Conservation (phyloP, 2,888 invertebrate genomes). For the Abrostola triplasia region DNA sequence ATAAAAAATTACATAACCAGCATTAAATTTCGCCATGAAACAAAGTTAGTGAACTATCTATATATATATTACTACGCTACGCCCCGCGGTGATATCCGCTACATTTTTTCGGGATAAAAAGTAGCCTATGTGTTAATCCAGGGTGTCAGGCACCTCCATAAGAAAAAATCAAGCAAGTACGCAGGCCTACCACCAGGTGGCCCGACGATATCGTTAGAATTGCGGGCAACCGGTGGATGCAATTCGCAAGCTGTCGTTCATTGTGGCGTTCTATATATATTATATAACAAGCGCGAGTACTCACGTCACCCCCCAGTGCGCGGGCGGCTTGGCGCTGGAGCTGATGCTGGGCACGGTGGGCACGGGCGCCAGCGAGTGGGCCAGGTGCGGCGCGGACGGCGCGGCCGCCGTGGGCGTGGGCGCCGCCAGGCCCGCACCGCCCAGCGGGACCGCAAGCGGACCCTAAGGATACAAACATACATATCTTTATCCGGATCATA, state of each 20-base stretch:
- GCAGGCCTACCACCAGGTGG: too few relatives aligned
- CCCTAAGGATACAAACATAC: conserved; percentile 53
- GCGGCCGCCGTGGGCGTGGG: conserved; percentile 82
- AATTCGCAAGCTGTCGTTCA: too few relatives aligned
- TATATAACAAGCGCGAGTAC: conserved; percentile 58
- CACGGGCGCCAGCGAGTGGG: conserved; percentile 85
- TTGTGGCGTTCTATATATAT: too few relatives aligned
- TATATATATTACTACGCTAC: too few relatives aligned
- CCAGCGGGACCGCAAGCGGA: conserved; percentile 46
- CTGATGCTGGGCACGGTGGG: conserved; percentile 86
- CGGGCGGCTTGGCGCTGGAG: conserved; percentile 84
- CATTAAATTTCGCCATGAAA: background rate
- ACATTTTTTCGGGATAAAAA: too few relatives aligned
- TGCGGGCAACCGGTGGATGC: too few relatives aligned
- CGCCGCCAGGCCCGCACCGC: conserved; percentile 76
- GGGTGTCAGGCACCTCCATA: too few relatives aligned
- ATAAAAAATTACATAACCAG: background rate
- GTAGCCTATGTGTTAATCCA: too few relatives aligned
- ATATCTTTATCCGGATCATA: conserved; percentile 46
- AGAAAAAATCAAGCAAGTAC: too few relatives aligned
- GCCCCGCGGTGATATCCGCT: too few relatives aligned
- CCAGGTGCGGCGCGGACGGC: conserved; percentile 78
- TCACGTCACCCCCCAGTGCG: conserved; percentile 88
- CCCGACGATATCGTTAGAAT: too few relatives aligned
- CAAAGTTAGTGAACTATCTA: background rate